Evolutionary conservation across 2,797 vertebrate species (phyloP), one percentile per base, ranked within the genome.

Genomic region (Neoniphon sammara): DNA sequence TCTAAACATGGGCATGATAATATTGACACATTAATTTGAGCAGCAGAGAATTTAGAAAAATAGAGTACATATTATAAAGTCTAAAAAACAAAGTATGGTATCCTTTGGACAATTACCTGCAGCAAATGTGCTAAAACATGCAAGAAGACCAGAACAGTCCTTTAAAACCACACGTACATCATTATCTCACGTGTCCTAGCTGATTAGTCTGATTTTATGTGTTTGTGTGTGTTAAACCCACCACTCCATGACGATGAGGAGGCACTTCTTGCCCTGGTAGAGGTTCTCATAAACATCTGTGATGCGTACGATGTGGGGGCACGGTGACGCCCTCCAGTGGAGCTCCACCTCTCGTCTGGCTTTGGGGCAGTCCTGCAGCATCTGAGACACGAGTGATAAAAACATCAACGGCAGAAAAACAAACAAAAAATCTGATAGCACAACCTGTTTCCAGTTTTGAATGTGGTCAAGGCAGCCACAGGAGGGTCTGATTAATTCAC

Each of bases 181-280:
- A 47, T 25, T 53, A 54, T 21, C 23, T 9, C 9, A 6, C 15
- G 23, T 54, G 11, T 15, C 23, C 52, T 23, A 6, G 20, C n/a
- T 21, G 36, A 10, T 1, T 39, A 1, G 2, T 34, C 42, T 46
- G 42, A 12, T 55, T 14, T 5, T 7, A 1, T 23, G 3, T n/a
- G 18, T 1, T 34, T 2, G 34, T 0, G 2, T 27, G 30, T 11
- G 21, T 8, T 42, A 44, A 75, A 90, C 94, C 91, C 78, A 98
- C 95, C 96, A 97, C 85, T 97, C 96, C 96, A 98, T 97, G 79
- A 97, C 93, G 3, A 98, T 95, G 70, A 97, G 95, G 66, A 97
- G 93, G 86, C 95, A 97, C 73, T 96, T 96, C 81, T 92, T 93
- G 18, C 92, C 92, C 61, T 96, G 95, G 57, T 97, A 96, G 23